Evolutionary conservation across 2,797 vertebrate species (phyloP).

Genomic region (Micrastur ruficollis): DNA sequence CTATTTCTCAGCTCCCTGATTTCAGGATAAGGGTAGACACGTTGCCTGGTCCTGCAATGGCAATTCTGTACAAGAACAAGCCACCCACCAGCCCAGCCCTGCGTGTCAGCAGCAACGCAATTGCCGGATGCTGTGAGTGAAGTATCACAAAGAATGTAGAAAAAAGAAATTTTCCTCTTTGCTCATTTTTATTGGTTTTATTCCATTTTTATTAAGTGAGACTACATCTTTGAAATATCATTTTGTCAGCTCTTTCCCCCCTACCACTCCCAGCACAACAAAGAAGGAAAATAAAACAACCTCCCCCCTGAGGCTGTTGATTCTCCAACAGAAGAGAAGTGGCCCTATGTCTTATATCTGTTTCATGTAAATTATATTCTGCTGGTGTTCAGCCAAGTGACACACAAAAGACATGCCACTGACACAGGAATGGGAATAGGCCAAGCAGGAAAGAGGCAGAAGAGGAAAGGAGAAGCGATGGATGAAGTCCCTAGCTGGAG

Average conservation of each 20-base stretch:
- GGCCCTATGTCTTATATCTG: not conserved
- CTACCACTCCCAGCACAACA: not conserved
- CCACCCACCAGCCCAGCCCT: not conserved
- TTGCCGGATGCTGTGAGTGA: not conserved
- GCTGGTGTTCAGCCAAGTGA: not conserved
- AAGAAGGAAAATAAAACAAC: not conserved
- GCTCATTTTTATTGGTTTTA: not conserved
- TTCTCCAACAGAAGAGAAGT: not conserved
- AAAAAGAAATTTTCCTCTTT: not conserved
- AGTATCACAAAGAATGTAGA: not conserved
- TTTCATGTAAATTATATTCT: not conserved
- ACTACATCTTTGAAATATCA: not conserved
- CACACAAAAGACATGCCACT: not conserved
- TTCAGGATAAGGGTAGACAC: not conserved
- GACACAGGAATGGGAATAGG: not conserved
- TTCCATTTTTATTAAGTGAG: not conserved
- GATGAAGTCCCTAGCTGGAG: not conserved
- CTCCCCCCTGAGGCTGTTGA: not conserved
- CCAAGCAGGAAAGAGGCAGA: not conserved
- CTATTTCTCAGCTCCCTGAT: not conserved
- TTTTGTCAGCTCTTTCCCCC: not conserved
- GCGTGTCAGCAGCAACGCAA: not conserved
- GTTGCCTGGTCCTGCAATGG: not conserved
- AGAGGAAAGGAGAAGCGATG: not conserved
- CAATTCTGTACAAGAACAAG: not conserved